Evolutionary conservation across 2,888 invertebrate genomes (phyloP).

Genomic region (Lasioglossum morio): DNA sequence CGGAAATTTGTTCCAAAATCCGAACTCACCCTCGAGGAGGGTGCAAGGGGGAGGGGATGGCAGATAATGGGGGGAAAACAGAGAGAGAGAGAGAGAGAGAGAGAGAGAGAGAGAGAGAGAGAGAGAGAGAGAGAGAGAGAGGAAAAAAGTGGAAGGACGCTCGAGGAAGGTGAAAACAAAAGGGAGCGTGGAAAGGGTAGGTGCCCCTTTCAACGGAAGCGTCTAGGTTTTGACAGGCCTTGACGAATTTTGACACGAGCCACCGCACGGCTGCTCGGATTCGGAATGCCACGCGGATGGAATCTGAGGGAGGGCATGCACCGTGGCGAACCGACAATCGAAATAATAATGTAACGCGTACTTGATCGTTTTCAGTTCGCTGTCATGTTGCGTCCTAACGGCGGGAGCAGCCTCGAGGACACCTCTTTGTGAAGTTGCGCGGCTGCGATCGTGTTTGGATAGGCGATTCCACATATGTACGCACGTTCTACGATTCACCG

Average conservation of each 20-base stretch:
- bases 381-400: background rate
- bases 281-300: constrained; percentile 47
- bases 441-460: constrained; percentile 37
- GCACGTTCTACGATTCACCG: background rate
- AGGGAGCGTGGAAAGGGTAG: constrained; percentile 45
- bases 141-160: constrained; percentile 38
- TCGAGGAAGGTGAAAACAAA: constrained; percentile 62
- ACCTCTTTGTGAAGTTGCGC: constrained; percentile 5
- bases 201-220: constrained; percentile 37
- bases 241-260: constrained; percentile 80
- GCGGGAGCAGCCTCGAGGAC: background rate
- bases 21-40: background rate
- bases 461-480: background rate
- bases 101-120: background rate
- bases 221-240: constrained; percentile 76
- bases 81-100: background rate
- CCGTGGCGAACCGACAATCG: constrained; percentile 73
- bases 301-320: constrained; percentile 43
- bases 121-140: background rate
- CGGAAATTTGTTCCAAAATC: background rate
- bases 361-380: constrained; percentile 64
- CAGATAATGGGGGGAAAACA: constrained; percentile 2
- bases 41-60: background rate
- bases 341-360: constrained; percentile 76
- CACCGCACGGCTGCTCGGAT: constrained; percentile 56